Percentiles rank a stretch among this genome's conserved stretches.
Conservation (phyloP, 2,888 invertebrate genomes). For the Osmoderma eremita region DNA sequence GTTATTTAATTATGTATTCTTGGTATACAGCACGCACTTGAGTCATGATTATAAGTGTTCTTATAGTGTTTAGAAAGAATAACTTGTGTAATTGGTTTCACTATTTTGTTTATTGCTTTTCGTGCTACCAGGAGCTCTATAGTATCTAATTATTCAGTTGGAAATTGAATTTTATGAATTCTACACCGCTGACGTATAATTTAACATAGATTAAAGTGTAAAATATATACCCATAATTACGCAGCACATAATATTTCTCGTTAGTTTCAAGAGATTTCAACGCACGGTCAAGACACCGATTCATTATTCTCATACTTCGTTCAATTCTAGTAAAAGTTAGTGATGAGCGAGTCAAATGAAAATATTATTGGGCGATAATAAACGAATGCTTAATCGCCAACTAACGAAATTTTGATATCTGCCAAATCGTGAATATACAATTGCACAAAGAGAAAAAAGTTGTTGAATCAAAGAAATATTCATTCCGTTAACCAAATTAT, state of each 20-base stretch:
- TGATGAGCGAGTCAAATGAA: no score
- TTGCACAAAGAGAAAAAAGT: no score
- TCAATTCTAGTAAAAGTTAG: no score
- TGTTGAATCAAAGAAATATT: no score
- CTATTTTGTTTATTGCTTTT: conserved; percentile 13
- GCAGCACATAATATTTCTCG: not conserved
- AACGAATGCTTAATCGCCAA: no score
- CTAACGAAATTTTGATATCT: no score
- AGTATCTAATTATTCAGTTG: conserved; percentile 13
- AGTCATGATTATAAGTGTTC: conserved; percentile 7
- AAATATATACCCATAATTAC: conserved; percentile 19
- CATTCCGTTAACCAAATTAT: no score
- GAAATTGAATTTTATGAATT: conserved; percentile 8
- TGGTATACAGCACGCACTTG: conserved; percentile 33
- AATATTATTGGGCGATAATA: no score
- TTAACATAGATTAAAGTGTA: not conserved
- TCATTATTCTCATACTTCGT: no score
- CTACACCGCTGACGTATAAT: not conserved
- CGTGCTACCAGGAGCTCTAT: not conserved
- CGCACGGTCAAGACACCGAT: not conserved
- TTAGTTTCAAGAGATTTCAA: conserved; percentile 7
- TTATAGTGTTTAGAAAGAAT: not conserved
- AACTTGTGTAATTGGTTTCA: conserved; percentile 18
- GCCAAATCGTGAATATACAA: no score
- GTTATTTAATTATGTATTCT: conserved; percentile 50